A percentile compares a stretch with the other conserved stretches of the same genome.
These are phyloP conservation scores for Apis florea DNA, from an alignment of 1,140 invertebrate species.

Conservation along the genomic window DNA sequence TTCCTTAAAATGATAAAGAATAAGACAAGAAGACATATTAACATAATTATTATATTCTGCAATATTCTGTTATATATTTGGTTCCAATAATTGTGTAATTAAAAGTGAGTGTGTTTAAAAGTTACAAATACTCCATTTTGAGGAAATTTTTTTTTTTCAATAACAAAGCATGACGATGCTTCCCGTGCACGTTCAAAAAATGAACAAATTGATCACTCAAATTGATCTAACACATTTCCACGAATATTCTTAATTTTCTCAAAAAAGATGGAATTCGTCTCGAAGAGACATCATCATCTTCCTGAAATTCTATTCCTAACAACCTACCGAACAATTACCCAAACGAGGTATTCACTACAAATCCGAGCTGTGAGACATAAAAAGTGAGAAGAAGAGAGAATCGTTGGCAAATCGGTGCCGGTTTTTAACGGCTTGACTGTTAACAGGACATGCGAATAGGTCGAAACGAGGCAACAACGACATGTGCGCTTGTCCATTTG, in stretches of 20 bases:
- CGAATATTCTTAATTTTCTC: too few species aligned
- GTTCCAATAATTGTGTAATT: too few species aligned
- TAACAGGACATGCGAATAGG: conserved; percentile 59
- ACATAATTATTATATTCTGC: too few species aligned
- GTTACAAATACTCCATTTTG: too few species aligned
- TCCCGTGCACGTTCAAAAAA: too few species aligned
- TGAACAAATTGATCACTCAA: too few species aligned
- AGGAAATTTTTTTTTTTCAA: too few species aligned
- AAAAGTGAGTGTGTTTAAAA: too few species aligned
- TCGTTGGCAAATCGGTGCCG: conserved; percentile 12
- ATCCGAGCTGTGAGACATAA: background rate
- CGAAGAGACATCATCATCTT: background rate
- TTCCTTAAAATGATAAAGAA: conserved; percentile 40
- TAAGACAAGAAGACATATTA: conserved; percentile 41
- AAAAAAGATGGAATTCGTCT: background rate
- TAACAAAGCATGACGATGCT: too few species aligned
- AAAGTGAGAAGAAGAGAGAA: conserved; percentile 15
- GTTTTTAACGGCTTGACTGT: conserved; percentile 45
- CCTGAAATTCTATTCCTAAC: too few species aligned
- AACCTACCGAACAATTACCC: background rate
- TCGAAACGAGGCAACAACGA: conserved; percentile 38
- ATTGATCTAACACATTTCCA: too few species aligned
- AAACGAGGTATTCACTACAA: background rate
- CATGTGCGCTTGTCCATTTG: conserved; percentile 48
- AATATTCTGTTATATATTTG: too few species aligned